Conservation (phyloP, 2,113 vertebrate genomes). For the Gracilinanus agilis region DNA sequence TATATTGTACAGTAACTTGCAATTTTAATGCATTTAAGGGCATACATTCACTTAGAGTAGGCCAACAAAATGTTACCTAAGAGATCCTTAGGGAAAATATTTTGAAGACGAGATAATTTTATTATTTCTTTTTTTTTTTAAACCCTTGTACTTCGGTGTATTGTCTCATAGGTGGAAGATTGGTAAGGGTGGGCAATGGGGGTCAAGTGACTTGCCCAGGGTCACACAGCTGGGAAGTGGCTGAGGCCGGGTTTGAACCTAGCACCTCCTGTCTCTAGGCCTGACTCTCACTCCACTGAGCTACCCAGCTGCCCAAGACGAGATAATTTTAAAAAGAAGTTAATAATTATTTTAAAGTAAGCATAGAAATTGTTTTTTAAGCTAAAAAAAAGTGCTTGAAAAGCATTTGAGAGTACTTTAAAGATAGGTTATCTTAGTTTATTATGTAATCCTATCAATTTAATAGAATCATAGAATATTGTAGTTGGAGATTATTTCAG, state of each 20-base stretch:
- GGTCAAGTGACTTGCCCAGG: no score
- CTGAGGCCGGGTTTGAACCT: no score
- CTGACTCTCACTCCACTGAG: no score
- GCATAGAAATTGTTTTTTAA: background rate
- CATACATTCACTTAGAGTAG: background rate
- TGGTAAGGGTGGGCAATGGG: no score
- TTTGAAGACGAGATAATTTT: background rate
- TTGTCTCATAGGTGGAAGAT: no score
- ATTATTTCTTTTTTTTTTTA: no score
- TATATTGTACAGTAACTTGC: background rate
- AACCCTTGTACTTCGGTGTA: no score
- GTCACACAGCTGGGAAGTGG: no score
- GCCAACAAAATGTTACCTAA: background rate
- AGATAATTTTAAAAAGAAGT: no score
- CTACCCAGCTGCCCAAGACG: no score
- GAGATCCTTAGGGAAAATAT: background rate
- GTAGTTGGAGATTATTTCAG: background rate
- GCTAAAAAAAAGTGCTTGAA: background rate
- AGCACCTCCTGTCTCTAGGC: no score
- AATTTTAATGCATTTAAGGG: background rate
- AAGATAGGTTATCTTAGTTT: background rate
- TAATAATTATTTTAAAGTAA: background rate
- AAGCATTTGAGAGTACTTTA: background rate
- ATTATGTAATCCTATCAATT: background rate
- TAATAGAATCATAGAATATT: background rate